Percentiles rank a stretch among this genome's conserved stretches.
Conservation (phyloP, 2,888 invertebrate species). For the Heliconius erato region DNA sequence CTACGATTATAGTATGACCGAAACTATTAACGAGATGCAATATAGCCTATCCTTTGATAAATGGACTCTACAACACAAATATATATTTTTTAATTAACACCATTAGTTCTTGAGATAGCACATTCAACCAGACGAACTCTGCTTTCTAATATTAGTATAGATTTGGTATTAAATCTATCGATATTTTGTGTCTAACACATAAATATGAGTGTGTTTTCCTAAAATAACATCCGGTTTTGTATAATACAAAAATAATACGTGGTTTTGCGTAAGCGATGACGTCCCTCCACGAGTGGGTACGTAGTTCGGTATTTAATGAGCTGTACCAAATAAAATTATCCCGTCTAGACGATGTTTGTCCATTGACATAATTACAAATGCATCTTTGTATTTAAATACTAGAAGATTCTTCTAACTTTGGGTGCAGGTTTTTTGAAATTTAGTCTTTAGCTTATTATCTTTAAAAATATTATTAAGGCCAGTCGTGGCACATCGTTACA, state of each 20-base stretch:
- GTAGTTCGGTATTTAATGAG: slow-evolving; percentile 43
- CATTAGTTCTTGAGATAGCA: too few relatives aligned
- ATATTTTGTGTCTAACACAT: slow-evolving; percentile 6
- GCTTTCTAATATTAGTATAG: not conserved
- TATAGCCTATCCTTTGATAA: too few relatives aligned
- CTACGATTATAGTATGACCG: too few relatives aligned
- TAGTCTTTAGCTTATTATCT: not conserved
- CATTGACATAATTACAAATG: slow-evolving; percentile 61
- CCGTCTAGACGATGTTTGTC: slow-evolving; percentile 64
- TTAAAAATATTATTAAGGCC: too few relatives aligned
- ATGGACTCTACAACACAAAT: too few relatives aligned
- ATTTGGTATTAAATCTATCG: not conserved
- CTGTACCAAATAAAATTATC: slow-evolving; percentile 61
- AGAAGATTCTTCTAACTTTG: not conserved
- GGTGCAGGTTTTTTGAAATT: too few relatives aligned
- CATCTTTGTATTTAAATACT: slow-evolving; percentile 11
- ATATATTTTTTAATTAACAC: too few relatives aligned
- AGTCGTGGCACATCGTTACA: too few relatives aligned
- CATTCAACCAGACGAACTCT: too few relatives aligned
- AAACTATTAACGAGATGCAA: too few relatives aligned
- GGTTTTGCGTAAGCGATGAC: slow-evolving; percentile 29
- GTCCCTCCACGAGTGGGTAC: slow-evolving; percentile 16
- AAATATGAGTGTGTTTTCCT: slow-evolving; percentile 21
- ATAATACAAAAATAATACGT: slow-evolving; percentile 27
- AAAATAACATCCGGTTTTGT: slow-evolving; percentile 30